A percentile compares a stretch with the other conserved stretches of the same genome.
Evolutionary conservation across 2,888 invertebrate species (phyloP).

Genomic region (Koerneria pararmatus): DNA sequence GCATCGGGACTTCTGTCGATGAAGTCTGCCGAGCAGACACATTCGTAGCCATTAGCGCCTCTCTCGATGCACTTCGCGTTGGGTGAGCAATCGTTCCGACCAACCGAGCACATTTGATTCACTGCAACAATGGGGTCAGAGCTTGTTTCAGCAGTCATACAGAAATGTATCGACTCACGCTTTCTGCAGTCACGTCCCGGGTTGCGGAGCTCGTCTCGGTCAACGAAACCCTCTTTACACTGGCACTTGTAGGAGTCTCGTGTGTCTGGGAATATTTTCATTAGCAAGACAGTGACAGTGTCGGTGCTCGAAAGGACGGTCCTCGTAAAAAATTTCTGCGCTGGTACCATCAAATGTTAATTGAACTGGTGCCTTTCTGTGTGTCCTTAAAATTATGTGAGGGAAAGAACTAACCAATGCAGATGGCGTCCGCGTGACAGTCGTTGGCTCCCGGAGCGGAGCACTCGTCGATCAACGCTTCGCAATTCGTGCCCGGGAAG

Average conservation of each 20-base stretch:
- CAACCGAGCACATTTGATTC: constrained; percentile 45
- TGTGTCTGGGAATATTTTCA: constrained; percentile 35
- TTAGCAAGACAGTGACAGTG: too few relatives aligned
- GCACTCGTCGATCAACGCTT: constrained; percentile 55
- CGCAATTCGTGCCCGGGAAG: constrained; percentile 49
- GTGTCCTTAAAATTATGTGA: constrained; percentile 1
- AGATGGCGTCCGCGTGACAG: constrained; percentile 55
- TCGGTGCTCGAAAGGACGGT: too few relatives aligned
- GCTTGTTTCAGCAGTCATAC: constrained; percentile 8
- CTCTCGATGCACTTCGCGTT: constrained; percentile 49
- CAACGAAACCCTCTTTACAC: constrained; percentile 55
- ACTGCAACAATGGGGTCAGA: constrained; percentile 28
- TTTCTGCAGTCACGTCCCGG: constrained; percentile 51
- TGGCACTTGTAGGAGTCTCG: constrained; percentile 52
- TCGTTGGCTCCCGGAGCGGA: constrained; percentile 44
- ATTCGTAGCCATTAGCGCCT: constrained; percentile 47
- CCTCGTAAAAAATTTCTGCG: too few relatives aligned
- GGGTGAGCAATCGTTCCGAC: constrained; percentile 49
- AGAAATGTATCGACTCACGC: constrained; percentile 26
- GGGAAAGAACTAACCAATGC: constrained; percentile 50
- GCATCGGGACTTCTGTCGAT: constrained; percentile 40
- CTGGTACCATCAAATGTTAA: too few relatives aligned
- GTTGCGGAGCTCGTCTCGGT: constrained; percentile 49
- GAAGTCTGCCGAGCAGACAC: constrained; percentile 51
- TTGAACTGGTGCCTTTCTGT: too few relatives aligned